Conservation (phyloP, 2,797 vertebrate species). For the Chrysocyon brachyurus region DNA sequence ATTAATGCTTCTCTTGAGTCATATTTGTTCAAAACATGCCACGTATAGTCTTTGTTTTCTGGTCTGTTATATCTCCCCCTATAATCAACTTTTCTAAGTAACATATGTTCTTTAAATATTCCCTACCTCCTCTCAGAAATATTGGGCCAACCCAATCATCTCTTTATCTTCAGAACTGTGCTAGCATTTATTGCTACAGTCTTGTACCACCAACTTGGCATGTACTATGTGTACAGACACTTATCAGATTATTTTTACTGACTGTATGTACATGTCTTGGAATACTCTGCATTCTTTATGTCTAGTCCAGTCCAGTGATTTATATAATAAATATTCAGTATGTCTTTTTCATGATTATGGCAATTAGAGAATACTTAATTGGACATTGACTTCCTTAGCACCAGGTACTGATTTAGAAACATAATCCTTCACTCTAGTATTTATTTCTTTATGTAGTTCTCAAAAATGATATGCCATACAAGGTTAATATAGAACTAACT, state of each 20-base stretch:
- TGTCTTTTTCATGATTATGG: neutral
- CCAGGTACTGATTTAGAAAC: neutral
- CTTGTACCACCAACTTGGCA: neutral
- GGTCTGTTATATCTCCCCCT: neutral
- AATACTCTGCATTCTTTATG: neutral
- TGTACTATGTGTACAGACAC: neutral
- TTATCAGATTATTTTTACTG: neutral
- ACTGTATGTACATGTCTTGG: neutral
- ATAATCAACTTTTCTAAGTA: neutral
- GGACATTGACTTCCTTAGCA: constrained; percentile 18
- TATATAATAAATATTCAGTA: neutral
- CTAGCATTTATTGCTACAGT: neutral
- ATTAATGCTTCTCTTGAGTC: neutral
- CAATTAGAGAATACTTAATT: constrained; percentile 25
- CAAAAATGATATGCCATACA: neutral
- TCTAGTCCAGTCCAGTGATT: neutral
- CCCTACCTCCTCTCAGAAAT: neutral
- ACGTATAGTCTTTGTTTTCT: neutral
- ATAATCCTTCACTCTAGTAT: neutral
- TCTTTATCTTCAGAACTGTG: constrained; percentile 29
- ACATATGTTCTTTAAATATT: constrained; percentile 4
- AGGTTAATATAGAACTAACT: neutral
- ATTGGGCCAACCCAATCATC: neutral
- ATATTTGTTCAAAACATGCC: neutral
- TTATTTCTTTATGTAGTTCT: constrained; percentile 31